Percentiles rank a stretch among this genome's conserved stretches.
Conservation (phyloP, 2,113 vertebrate genomes). For the Pelmatolapia mariae region DNA sequence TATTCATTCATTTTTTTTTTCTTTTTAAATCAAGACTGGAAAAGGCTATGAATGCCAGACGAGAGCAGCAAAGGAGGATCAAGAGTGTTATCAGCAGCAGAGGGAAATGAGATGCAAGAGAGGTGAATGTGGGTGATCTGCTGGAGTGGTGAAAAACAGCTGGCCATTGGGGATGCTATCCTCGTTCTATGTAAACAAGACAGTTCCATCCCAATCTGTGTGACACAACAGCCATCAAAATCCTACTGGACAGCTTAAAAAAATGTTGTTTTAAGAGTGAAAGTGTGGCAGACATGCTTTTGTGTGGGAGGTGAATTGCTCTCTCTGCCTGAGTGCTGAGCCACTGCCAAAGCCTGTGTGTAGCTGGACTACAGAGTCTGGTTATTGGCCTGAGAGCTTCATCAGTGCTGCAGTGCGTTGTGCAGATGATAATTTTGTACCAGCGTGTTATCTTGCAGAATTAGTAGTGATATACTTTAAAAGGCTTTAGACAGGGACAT, state of each 20-base stretch:
- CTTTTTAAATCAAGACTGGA: neutral
- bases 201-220: neutral
- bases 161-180: neutral
- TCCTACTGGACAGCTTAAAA: neutral
- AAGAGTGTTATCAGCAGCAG: slow-evolving; percentile 20
- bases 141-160: slow-evolving; percentile 29
- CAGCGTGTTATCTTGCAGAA: neutral
- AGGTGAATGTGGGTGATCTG: neutral
- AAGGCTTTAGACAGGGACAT: neutral
- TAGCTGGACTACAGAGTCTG: neutral
- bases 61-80: slow-evolving; percentile 6
- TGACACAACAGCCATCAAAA: neutral
- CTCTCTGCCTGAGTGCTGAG: neutral
- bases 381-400: neutral
- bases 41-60: neutral
- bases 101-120: slow-evolving; percentile 11
- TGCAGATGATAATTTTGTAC: neutral
- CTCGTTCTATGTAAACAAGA: neutral
- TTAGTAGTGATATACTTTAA: neutral
- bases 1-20: neutral
- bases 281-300: neutral
- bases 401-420: neutral
- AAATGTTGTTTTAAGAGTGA: neutral
- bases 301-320: neutral
- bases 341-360: neutral